Conservation (phyloP, 1,140 invertebrate species). For the Diachasma alloeum region DNA sequence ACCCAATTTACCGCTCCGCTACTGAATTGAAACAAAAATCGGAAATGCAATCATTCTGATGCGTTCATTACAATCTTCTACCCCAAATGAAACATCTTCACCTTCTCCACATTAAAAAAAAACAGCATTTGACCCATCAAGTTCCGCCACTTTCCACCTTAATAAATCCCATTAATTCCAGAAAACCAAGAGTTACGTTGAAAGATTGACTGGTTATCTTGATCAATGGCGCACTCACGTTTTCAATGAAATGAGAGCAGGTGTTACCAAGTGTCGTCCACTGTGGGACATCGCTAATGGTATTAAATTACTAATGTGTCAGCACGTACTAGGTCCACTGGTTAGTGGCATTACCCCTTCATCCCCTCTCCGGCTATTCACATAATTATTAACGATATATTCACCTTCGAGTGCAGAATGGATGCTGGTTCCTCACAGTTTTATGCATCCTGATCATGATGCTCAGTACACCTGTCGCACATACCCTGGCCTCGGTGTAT, state of each 20-base stretch:
- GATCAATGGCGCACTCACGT: conserved; percentile 75
- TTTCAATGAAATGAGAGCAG: conserved; percentile 68
- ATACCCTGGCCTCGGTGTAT: conserved; percentile 52
- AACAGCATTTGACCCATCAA: no score
- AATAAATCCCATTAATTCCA: conserved; percentile 47
- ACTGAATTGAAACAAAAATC: no score
- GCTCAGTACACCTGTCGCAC: conserved; percentile 58
- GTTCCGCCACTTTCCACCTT: no score
- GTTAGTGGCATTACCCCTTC: conserved; percentile 56
- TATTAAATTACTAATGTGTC: conserved; percentile 72
- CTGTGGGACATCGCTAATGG: conserved; percentile 76
- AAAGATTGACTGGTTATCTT: conserved; percentile 71
- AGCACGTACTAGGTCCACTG: conserved; percentile 76
- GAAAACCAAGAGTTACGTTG: conserved; percentile 70
- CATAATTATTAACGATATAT: not conserved
- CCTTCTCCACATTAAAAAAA: no score
- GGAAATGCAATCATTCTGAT: no score
- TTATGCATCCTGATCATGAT: conserved; percentile 56
- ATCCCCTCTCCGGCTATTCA: not conserved
- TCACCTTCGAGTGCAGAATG: not conserved
- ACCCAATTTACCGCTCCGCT: no score
- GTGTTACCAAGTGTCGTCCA: conserved; percentile 75
- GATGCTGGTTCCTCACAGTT: conserved; percentile 64
- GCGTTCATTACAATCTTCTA: no score
- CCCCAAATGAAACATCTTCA: no score